These are phyloP conservation scores for Harpagoxenus sublaevis DNA, from an alignment of 2,888 invertebrate genomes.

Conservation along the genomic window DNA sequence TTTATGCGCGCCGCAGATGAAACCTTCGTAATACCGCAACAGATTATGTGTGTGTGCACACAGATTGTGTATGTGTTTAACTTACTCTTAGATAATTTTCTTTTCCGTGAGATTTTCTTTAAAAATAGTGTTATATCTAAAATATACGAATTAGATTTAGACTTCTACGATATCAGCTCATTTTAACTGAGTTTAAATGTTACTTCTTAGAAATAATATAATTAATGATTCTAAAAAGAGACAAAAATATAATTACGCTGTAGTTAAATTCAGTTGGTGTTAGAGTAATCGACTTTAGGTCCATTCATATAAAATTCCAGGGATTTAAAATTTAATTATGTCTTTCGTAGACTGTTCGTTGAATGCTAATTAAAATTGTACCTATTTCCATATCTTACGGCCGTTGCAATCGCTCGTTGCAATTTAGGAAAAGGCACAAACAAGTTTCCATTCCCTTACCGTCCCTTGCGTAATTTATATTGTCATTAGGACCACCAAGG, in stretches of 20 bases:
- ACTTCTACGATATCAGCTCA: not conserved
- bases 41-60: too few relatives aligned
- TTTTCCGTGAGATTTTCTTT: not conserved
- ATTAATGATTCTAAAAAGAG: not conserved
- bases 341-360: not conserved
- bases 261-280: not conserved
- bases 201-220: not conserved
- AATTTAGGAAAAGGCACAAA: constrained; percentile 28
- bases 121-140: not conserved
- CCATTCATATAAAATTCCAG: not conserved
- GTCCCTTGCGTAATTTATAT: not conserved
- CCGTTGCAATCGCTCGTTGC: not conserved
- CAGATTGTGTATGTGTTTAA: not conserved
- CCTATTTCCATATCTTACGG: not conserved
- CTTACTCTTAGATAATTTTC: not conserved
- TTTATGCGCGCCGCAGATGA: not conserved
- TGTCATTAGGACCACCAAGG: constrained; percentile 36
- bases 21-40: not conserved
- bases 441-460: constrained; percentile 3
- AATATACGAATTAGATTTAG: not conserved
- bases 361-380: not conserved
- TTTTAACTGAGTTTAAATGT: not conserved
- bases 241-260: not conserved
- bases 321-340: not conserved
- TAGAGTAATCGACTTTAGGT: not conserved